These are phyloP conservation scores for Sinocyclocheilus maitianheensis DNA, from an alignment of 2,113 vertebrate genomes.

Conservation along the genomic window DNA sequence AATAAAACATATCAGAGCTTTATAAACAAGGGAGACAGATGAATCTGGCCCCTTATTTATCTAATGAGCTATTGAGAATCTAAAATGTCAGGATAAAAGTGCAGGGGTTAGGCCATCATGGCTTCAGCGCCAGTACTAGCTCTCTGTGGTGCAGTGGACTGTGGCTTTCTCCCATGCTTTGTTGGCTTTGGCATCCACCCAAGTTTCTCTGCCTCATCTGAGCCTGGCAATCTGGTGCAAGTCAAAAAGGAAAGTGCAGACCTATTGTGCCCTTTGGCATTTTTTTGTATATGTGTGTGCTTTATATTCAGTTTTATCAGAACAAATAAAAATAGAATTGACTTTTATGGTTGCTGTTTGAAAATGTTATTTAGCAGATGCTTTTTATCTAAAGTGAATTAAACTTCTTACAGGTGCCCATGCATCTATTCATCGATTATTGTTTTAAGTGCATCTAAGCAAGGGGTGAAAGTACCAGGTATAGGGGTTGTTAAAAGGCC, in stretches of 20 bases:
- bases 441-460: neutral
- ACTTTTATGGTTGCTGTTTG: neutral
- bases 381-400: neutral
- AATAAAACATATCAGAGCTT: neutral
- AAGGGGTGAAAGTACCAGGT: neutral
- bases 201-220: slow-evolving; percentile 10
- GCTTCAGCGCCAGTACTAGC: neutral
- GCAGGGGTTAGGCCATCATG: neutral
- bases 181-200: neutral
- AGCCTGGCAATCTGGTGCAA: neutral
- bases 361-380: neutral
- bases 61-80: neutral
- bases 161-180: slow-evolving; percentile 6
- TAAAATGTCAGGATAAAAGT: neutral
- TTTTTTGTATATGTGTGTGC: neutral
- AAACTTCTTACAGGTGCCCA: neutral
- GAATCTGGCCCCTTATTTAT: too few species aligned
- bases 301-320: neutral
- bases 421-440: neutral
- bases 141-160: neutral
- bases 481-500: neutral
- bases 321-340: neutral
- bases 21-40: too few species aligned
- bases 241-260: neutral
- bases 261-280: neutral